Percentiles rank a stretch among this genome's conserved stretches.
phyloP scores from a whole-genome alignment of 2,888 invertebrate species.

The Epiblema foenella region DNA sequence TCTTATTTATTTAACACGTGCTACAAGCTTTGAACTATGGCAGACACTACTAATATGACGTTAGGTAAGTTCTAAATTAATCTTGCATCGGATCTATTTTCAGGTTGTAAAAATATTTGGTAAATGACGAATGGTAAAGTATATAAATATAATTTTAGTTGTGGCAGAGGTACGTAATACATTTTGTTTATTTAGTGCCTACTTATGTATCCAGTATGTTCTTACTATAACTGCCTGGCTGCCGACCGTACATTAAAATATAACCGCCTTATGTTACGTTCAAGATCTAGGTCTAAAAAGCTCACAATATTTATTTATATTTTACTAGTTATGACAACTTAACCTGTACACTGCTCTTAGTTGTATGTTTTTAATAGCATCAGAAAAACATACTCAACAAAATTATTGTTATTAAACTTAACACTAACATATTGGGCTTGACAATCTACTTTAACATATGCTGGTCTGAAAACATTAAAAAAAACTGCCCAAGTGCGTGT shows the following conservation, averaged over 20 bases:
- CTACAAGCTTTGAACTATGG: constrained; percentile 27
- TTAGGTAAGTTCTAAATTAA: constrained; percentile 37
- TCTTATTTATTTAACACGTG: constrained; percentile 36
- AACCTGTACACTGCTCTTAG: not conserved
- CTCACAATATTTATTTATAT: too few species aligned
- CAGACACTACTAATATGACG: constrained; percentile 27
- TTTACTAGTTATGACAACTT: not conserved
- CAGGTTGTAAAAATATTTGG: not conserved
- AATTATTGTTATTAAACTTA: too few species aligned
- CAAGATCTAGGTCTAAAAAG: not conserved
- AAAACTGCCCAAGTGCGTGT: too few species aligned
- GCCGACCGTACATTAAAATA: not conserved
- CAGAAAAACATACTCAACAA: not conserved
- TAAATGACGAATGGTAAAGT: not conserved
- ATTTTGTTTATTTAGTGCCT: not conserved
- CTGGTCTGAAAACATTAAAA: too few species aligned
- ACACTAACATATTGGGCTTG: too few species aligned
- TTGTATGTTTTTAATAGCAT: not conserved
- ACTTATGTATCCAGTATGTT: not conserved
- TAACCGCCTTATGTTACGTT: not conserved
- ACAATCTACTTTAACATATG: too few species aligned
- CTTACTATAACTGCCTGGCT: not conserved
- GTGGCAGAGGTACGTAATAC: not conserved
- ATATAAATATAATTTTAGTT: not conserved
- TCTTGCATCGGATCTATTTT: constrained; percentile 23